Base-by-base conservation (phyloP, 30 jellyfish, hydroid and myxozoan species). In the Rhopilema esculentum region DNA sequence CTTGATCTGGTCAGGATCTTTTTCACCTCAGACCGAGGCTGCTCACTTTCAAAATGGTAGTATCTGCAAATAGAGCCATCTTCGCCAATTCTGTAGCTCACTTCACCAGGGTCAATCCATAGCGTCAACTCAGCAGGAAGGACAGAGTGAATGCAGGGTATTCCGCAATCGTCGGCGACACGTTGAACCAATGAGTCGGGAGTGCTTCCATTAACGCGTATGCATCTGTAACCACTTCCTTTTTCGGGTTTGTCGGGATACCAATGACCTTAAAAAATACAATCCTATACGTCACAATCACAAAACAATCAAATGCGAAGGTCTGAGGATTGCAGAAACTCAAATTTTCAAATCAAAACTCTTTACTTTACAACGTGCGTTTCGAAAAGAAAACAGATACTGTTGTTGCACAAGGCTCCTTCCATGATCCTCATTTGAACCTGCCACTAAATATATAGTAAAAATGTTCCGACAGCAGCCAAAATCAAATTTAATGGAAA, bases 71-170 rank as follows among this genome's bases (percentile, higher is more conserved):
- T 87, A 21, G 98, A 92, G 50, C 98, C 98, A 49, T 92, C 98
- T 82, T 92, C 98, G 63, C 98, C 98, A 74, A 92, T 92, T 80
- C 98, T 72, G 72, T 92, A 92, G 31, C 97, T 86, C 22, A 92
- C 98, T 91, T 92, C 98, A 4, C 96, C 96, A 1, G 98, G 98
- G 69, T 92, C 98, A 66, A 92, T 92, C 98, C 98, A 92, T 40
- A 92, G 74, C 29, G 98, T 92, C 66, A 92, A 75, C 91, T 92
- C 98, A 30, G 89, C 89, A 4, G 98, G 98, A 7, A 92, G 91
- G 76, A 72, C 75, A 63, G 86, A 87, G 7, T 81, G 72, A 48
- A 92, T 78, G 83, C 91, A 49, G 57, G 88, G 51, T 48, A 87
- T 69, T 26, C 96, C 97, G 66, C 91, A 83, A 24, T 77, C 82